Base-by-base conservation (phyloP, 2,797 vertebrate genomes). In the Enteromius radiatus region DNA sequence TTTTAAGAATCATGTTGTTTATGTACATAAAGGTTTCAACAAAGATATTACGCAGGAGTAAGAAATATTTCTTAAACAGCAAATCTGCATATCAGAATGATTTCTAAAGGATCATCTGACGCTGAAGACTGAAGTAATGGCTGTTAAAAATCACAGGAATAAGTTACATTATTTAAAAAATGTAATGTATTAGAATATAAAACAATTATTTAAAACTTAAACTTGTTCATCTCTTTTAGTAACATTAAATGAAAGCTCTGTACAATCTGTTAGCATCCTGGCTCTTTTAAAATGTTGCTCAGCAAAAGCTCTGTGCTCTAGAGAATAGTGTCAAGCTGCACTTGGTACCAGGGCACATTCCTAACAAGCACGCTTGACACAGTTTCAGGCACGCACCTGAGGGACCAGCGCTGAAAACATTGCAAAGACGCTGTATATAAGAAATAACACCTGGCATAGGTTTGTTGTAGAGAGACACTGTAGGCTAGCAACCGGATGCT, bases 341-440 rank as follows among this genome's bases (percentile, higher is more conserved):
- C 31, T 47, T 38, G 49, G 19, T 45, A 68, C 47, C 23, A 54
- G 71, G 43, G 33, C 41, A n/a, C 63, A 80, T 76, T 76, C 43
- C 54, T 65, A 43, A 41, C 36, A 59, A 52, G 63, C 8, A 19
- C 36, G 19, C 81, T 15, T 89, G 87, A 87, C 81, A 14, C 88
- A 82, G 69, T 83, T 84, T 83, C 86, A n/a, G 31, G 12, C 9
- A 26, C 4, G 15, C 36, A 73, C 49, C 61, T 26, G 49, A 68
- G 56, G 52, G 49, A 69, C 11, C 14, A 74, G 28, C 14, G 9
- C 54, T 75, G 23, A 67, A 45, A 41, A 43, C 80, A 41, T 10
- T 28, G 33, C 6, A 65, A 64, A 36, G n/a, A 56, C 6, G 3
- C 5, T 54, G 80, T 28, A 31, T 28, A 23, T 31, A 19, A 59